These are phyloP conservation scores for Carassius auratus DNA, from an alignment of 2,113 vertebrate species.

Conservation along the genomic window DNA sequence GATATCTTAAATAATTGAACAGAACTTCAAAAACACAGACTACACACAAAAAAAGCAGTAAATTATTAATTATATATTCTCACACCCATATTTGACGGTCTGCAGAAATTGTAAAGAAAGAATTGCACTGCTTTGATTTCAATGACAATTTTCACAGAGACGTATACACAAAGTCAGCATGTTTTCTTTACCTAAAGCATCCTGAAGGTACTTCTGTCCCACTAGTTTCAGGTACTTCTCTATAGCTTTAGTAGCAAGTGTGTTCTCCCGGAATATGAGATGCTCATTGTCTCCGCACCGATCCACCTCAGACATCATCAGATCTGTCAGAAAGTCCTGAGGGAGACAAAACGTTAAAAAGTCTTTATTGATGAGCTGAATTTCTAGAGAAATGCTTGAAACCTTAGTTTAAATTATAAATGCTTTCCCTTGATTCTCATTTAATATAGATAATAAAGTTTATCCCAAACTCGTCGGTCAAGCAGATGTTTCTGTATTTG, in stretches of 20 bases:
- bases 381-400: background rate
- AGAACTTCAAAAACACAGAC: conserved; percentile 43
- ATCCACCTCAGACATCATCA: conserved; percentile 99
- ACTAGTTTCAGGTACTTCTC: conserved; percentile 98
- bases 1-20: conserved; percentile 53
- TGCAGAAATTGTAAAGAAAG: background rate
- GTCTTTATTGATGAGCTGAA: background rate
- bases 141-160: conserved; percentile 1
- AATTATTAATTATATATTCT: conserved; percentile 46
- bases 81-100: background rate
- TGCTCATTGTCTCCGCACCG: conserved; percentile 98
- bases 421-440: background rate
- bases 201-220: conserved; percentile 97
- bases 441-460: background rate
- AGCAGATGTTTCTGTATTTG: background rate
- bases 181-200: conserved; percentile 86
- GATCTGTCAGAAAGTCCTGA: conserved; percentile 96
- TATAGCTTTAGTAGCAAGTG: conserved; percentile 93
- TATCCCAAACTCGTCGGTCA: background rate
- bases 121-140: background rate
- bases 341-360: conserved; percentile 35
- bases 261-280: conserved; percentile 97
- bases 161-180: background rate
- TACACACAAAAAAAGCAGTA: background rate
- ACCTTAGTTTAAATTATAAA: background rate